Conservation (phyloP, 2,797 vertebrate species). For the Florisuga fusca region DNA sequence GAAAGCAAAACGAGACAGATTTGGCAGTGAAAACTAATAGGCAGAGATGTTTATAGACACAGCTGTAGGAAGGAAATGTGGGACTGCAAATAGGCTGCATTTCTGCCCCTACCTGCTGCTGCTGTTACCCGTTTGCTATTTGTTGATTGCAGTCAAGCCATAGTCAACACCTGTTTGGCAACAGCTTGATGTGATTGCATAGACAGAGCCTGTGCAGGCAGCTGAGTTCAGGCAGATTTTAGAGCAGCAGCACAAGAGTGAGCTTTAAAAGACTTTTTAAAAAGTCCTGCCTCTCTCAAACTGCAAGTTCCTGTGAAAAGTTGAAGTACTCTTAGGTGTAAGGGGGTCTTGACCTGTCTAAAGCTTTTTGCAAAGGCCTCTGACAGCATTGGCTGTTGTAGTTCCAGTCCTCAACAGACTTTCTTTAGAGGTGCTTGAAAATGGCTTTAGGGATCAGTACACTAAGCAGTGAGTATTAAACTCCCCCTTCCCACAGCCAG, state of each 20-base stretch:
- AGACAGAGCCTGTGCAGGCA: neutral
- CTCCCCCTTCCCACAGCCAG: neutral
- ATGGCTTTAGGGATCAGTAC: neutral
- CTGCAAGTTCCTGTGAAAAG: neutral
- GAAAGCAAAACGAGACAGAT: neutral
- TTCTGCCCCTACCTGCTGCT: neutral
- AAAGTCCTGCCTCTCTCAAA: neutral
- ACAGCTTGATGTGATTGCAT: neutral
- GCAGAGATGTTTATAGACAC: neutral
- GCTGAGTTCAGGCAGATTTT: neutral
- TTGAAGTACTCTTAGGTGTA: neutral
- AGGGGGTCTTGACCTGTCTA: neutral
- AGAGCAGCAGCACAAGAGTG: neutral
- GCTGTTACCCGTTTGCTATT: neutral
- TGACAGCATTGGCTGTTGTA: neutral
- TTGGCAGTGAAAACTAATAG: neutral
- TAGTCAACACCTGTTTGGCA: neutral
- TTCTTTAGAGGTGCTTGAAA: neutral
- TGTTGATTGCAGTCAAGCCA: neutral
- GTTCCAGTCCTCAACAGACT: neutral
- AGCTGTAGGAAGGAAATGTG: neutral
- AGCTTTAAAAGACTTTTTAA: neutral
- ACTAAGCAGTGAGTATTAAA: neutral
- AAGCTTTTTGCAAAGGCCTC: neutral
- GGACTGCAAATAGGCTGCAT: neutral